Evolutionary conservation across 2,113 vertebrate genomes (phyloP), one percentile per base, ranked within the genome.

Genomic region (Tachuris rubrigastra): DNA sequence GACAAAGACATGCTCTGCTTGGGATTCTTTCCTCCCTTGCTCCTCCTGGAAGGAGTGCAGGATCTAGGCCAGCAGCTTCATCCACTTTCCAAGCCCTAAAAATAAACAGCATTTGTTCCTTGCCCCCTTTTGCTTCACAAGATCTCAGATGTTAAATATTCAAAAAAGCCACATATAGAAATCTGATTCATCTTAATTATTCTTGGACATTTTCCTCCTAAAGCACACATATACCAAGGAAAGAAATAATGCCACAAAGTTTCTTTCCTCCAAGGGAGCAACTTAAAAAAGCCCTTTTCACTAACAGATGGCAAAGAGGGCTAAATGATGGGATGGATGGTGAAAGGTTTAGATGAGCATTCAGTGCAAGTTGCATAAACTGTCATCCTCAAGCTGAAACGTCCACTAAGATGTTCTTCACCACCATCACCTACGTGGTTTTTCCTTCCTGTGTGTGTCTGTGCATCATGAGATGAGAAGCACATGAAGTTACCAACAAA

Each of bases 141-240:
- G 90, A 93, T 86, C 93, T 95, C 63, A 81, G 79, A 90, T 92
- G 82, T 95, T 95, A 95, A 94, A 94, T 96, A 94, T 95, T 95
- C 76, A 75, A 63, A 79, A 71, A 92, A 76, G 71, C 90, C 82
- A 71, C 92, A 84, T 91, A 90, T 95, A 96, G 93, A 93, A 96
- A 93, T 90, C 93, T 96, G 96, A 96, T 96, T 96, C 90, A 96
- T 95, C 95, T 68, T 68, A 74, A 94, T 93, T 91, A 92, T 93
- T 95, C 93, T 91, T 95, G 93, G 95, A 74, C 79, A 33, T 80
- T 85, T 94, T 91, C 68, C 52, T 90, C 85, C 79, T 69, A 4
- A 69, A 88, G 55, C 49, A 87, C 89, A 87, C 27, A 68, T 39
- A 89, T 1, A 89, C 50, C 67, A 44, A 74, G 39, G 33, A 33